Base-by-base conservation (phyloP, 1,140 invertebrate species). In the Pararge aegeria region DNA sequence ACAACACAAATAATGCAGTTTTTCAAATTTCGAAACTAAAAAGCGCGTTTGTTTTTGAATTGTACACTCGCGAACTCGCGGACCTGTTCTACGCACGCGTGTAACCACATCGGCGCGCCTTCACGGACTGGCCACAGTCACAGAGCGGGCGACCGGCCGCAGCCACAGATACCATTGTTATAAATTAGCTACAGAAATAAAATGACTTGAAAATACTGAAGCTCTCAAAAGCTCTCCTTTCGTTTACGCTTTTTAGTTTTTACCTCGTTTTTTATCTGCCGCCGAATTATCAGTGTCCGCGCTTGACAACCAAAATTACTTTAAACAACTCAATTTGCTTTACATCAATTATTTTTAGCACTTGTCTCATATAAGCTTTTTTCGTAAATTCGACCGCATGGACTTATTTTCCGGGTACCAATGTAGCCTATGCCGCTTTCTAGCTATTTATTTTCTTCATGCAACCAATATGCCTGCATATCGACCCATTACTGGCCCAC, bases 111-210 rank as follows among this genome's bases (percentile, higher is more conserved):
- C 78, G 78, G 74, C 71, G 78, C 82, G 78, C 80, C 68, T 78
- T 80, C 70, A 68, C 73, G 66, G 64, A 87, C 85, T 88, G 81
- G 55, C 66, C 24, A 55, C 53, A 18, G 34, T 5, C 38, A 10
- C 34, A 38, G 38, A 54, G 55, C 34, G 61, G 51, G 52, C 68
- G 60, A 70, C 61, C 66, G 55, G 54, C 54, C 65, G 49, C 62
- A 55, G 70, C 57, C 68, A 64, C 64, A 60, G 59, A 68, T 69
- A 55, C 66, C 76, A 58, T 56, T 67, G 66, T 71, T 77, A 73
- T 80, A 76, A 76, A 79, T 77, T 81, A 76, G 59, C 60, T 73
- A 76, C 73, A 75, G 64, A 83, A 86, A 86, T 83, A 81, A 82
- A 81, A 82, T 74, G 61, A 70, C 53, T 42, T 42, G 50, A 61